Percentiles rank a stretch among this genome's conserved stretches.
Conservation (phyloP, 2,797 vertebrate genomes). For the Catamblyrhynchus diadema region DNA sequence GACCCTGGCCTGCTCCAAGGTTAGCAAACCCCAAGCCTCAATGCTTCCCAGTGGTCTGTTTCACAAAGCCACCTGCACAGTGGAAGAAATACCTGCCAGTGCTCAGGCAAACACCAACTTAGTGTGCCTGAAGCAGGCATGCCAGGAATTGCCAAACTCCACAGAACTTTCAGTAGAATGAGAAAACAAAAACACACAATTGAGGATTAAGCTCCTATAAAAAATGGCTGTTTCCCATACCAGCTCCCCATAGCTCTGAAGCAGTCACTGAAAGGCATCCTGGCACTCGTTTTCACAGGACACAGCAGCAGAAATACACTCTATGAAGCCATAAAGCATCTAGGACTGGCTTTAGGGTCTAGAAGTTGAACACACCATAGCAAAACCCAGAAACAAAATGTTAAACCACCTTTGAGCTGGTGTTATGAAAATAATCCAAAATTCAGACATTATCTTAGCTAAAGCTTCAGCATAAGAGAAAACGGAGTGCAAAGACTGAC, state of each 20-base stretch:
- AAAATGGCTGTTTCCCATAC: neutral
- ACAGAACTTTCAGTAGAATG: neutral
- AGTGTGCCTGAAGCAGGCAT: neutral
- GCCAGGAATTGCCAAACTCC: neutral
- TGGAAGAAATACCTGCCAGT: neutral
- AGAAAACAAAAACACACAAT: rapidly evolving
- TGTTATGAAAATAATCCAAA: neutral
- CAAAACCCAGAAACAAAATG: neutral
- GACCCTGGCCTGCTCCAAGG: neutral
- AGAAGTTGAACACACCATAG: neutral
- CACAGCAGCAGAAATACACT: neutral
- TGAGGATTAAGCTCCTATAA: neutral
- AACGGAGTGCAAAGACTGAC: neutral
- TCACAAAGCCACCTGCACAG: neutral
- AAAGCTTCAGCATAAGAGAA: neutral
- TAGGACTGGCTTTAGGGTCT: neutral
- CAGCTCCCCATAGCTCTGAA: neutral
- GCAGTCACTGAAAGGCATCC: neutral
- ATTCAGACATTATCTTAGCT: neutral
- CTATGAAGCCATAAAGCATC: neutral
- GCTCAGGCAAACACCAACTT: neutral
- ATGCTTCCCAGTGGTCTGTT: neutral
- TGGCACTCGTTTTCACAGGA: neutral
- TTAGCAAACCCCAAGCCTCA: neutral
- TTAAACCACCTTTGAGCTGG: neutral